Evolutionary conservation across 2,797 vertebrate species (phyloP), one percentile per base, ranked within the genome.

Genomic region (Oreochromis mossambicus): DNA sequence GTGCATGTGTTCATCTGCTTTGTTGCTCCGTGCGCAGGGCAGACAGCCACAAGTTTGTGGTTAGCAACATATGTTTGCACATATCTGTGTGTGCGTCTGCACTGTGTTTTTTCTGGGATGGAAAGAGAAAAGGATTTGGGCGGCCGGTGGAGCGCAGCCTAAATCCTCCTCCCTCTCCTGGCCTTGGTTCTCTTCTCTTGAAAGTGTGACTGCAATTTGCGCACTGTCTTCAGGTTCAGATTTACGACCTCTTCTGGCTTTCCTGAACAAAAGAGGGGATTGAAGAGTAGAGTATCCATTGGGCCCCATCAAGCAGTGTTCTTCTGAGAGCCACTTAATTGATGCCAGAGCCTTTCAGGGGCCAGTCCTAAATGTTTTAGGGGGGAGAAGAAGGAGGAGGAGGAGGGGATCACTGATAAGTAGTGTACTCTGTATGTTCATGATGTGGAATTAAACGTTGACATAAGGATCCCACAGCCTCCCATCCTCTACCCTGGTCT

Each of bases 161-260:
- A 91, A 94, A 94, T 95, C 93, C 87, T 73, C 61, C 82, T 89
- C 86, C 83, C 79, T 90, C 83, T 85, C 82, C 79, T 91, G 93
- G 93, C 92, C 88, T 94, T 95, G 93, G 92, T 92, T 95, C 89
- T 79, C 83, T 85, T 79, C 34, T 34, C 89, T 91, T 32, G 41
- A 86, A 94, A 96, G 95, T 96, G 95, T 95, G 95, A 96, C 95
- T 95, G 90, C 93, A 96, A 96, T 96, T 96, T 96, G 94, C 88
- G 77, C 90, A 84, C 94, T 96, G 96, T 96, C 95, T 96, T 94
- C 94, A 93, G 93, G 93, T 95, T 95, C 82, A 91, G 90, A 96
- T 96, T 94, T 95, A 95, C 48, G 81, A 95, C 91, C 95, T 94
- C 85, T 94, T 86, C 91, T 83, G 91, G 93, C 91, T 94, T 91